Evolutionary conservation across 1,140 invertebrate genomes (phyloP), one percentile per base, ranked within the genome.

Genomic region (Tribolium madens): DNA sequence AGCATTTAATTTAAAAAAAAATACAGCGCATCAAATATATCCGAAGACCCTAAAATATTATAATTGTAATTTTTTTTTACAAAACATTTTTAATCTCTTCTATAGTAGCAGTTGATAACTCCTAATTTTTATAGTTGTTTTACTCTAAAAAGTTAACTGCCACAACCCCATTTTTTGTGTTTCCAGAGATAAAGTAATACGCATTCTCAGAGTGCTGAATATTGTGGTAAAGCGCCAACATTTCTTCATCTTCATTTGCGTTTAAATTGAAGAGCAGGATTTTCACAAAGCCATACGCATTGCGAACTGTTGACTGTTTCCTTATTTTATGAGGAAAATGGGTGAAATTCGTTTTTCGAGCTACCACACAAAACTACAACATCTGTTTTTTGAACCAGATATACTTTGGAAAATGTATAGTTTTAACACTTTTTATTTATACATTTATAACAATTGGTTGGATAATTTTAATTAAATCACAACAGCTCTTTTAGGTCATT

Each of bases 181-280:
- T 26, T 26, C 6, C 21, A n/a, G n/a, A 42, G n/a, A 42, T 42
- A 42, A 9, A 42, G 52, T 18, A 21, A 26, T 17, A 3, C 18
- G 7, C 17, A 4, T 17, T 17, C 3, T 17, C 7, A 26, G 52
- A 4, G 18, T 57, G 52, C n/a, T 57, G 52, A 57, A 26, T 12
- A 64, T 14, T 64, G 21, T 13, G 21, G 57, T 14, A 64, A 64
- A n/a, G 14, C 14, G 57, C 26, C 31, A 64, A 64, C 57, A 64
- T 64, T 64, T 57, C 52, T 57, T 57, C 52, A 18, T 57, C 52
- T 57, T 57, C 52, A 57, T 57, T 57, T 57, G 52, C 52, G 52
- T 57, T 57, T 57, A 57, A 57, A 57, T 57, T 57, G 52, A 57
- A 57, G 17, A 57, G 52, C 10, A 10, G 52, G 15, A 42, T 21